Percentiles rank a stretch among this genome's conserved stretches.
Conservation (phyloP, 2,888 invertebrate species). For the Heliconius erato region DNA sequence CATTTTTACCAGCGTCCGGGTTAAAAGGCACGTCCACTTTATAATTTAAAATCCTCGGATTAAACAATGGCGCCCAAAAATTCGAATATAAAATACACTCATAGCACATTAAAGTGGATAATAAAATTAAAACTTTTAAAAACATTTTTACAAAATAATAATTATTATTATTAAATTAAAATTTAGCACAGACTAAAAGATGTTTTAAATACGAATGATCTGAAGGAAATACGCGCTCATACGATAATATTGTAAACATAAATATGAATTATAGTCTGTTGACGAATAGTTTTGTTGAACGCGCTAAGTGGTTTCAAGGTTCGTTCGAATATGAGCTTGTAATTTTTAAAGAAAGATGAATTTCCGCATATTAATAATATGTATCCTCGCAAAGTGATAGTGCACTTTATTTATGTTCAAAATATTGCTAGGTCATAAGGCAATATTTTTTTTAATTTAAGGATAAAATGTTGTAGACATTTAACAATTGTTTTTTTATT, state of each 20-base stretch:
- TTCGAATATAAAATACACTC: constrained; percentile 68
- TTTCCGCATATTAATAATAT: not conserved
- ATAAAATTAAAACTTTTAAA: constrained; percentile 55
- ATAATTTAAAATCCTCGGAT: constrained; percentile 71
- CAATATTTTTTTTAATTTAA: too few relatives aligned
- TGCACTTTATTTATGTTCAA: not conserved
- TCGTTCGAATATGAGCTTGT: constrained; percentile 44
- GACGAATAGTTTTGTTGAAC: constrained; percentile 58
- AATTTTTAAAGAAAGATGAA: constrained; percentile 47
- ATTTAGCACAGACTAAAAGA: constrained; percentile 27
- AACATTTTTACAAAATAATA: constrained; percentile 42
- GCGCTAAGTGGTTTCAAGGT: constrained; percentile 60
- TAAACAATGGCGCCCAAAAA: constrained; percentile 77
- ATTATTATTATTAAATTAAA: not conserved
- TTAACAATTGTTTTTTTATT: too few relatives aligned
- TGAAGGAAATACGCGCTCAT: constrained; percentile 45
- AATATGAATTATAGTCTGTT: constrained; percentile 50
- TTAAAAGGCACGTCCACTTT: constrained; percentile 70
- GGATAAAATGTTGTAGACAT: too few relatives aligned
- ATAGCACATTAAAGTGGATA: constrained; percentile 54
- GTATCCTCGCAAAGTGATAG: not conserved
- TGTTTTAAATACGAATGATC: constrained; percentile 51
- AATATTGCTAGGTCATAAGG: too few relatives aligned
- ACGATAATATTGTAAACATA: constrained; percentile 47
- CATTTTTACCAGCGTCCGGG: constrained; percentile 61